Conservation (phyloP, 2,888 invertebrate genomes). For the Aphodius granarius region DNA sequence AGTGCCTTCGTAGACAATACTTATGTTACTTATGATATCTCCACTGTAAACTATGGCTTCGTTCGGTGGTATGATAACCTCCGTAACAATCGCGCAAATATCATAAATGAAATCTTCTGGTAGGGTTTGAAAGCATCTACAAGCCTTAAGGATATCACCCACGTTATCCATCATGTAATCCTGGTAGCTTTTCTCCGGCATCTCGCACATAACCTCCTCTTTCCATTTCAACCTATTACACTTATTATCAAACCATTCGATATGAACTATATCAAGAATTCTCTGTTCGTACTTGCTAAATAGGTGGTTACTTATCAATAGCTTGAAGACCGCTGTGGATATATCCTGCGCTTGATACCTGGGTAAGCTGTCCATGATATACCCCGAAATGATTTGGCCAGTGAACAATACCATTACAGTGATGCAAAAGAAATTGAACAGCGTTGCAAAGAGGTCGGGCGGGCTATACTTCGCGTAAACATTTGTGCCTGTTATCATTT, state of each 20-base stretch:
- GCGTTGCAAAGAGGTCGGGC: constrained; percentile 5
- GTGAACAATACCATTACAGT: constrained; percentile 2
- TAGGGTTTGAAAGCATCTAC: constrained; percentile 12
- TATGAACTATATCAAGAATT: constrained; percentile 13
- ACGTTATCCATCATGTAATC: constrained; percentile 12
- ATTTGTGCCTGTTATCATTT: constrained; percentile 7
- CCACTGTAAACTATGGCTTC: constrained; percentile 19
- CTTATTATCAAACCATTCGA: constrained; percentile 21
- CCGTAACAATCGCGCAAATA: constrained; percentile 12
- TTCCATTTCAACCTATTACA: constrained; percentile 1
- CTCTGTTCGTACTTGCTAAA: constrained; percentile 4
- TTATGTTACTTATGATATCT: constrained; percentile 14
- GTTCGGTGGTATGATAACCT: constrained; percentile 14
- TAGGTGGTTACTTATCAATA: constrained; percentile 2
- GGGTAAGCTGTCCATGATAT: constrained; percentile 13
- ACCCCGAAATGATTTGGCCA: constrained; percentile 18
- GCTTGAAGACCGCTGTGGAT: constrained; percentile 3
- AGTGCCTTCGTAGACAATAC: constrained; percentile 12
- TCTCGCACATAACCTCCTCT: constrained; percentile 10
- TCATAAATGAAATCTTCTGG: constrained; percentile 18
- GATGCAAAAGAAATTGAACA: constrained; percentile 5
- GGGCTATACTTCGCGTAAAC: constrained; percentile 1
- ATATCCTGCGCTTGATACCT: constrained; percentile 17
- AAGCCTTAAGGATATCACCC: constrained; percentile 4
- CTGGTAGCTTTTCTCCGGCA: constrained; percentile 16